Percentiles rank a stretch among this genome's conserved stretches.
Evolutionary conservation across 2,888 invertebrate species (phyloP).

Genomic region (Clusia tigrina): DNA sequence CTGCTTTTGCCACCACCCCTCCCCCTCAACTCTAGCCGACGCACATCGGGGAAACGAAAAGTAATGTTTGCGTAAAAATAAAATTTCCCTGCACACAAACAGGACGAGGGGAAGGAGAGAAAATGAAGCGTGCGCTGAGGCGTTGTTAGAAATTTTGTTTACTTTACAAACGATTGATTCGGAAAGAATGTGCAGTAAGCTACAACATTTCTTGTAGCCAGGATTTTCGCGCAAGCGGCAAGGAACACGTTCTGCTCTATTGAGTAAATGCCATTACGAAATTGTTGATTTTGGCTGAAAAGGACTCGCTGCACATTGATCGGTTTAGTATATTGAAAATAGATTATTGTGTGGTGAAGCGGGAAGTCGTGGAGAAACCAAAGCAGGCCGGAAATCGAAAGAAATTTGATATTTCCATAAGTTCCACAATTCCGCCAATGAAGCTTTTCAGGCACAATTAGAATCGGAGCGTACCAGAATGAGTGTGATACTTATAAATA

Average conservation of each 20-base stretch:
- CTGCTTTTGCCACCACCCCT: neutral
- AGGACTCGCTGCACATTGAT: neutral
- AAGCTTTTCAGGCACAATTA: too few species aligned
- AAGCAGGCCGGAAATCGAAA: too few species aligned
- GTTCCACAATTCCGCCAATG: too few species aligned
- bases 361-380: too few species aligned
- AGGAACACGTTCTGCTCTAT: neutral
- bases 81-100: constrained; percentile 36
- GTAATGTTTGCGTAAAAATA: constrained; percentile 57
- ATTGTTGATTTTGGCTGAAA: constrained; percentile 8
- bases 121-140: neutral
- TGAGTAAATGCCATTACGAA: neutral
- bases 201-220: neutral
- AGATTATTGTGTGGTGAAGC: too few species aligned
- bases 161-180: constrained; percentile 56
- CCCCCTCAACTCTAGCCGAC: constrained; percentile 28
- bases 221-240: neutral
- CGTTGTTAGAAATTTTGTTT: constrained; percentile 42
- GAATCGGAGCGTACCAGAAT: too few species aligned
- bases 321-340: neutral
- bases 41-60: constrained; percentile 42
- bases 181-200: constrained; percentile 21
- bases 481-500: too few species aligned
- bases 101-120: neutral
- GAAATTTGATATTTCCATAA: too few species aligned